Conservation (phyloP, 2,113 vertebrate genomes). For the Lophotis ruficrista region DNA sequence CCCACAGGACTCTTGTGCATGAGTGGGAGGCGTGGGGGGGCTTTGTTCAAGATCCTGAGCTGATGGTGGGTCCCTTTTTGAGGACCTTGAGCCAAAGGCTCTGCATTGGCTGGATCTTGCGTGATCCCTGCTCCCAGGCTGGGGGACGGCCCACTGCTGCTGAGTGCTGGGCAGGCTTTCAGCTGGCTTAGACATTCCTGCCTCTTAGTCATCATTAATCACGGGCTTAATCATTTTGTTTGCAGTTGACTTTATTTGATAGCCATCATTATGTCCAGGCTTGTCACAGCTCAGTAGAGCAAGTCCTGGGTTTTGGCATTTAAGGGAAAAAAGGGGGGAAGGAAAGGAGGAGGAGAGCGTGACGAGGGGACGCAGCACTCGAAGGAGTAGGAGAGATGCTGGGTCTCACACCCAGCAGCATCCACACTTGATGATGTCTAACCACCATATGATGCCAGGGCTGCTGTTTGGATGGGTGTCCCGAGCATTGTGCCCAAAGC, state of each 20-base stretch:
- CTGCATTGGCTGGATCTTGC: rapidly evolving
- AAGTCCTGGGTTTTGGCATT: not conserved
- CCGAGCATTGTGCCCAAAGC: not conserved
- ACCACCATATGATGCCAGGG: rapidly evolving
- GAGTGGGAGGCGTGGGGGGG: not conserved
- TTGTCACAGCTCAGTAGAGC: not conserved
- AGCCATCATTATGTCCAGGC: rapidly evolving
- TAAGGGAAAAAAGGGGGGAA: not conserved
- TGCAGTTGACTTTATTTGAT: not conserved
- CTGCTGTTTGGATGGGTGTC: not conserved
- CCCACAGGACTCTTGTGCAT: not conserved
- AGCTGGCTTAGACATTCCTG: not conserved
- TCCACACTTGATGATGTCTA: rapidly evolving
- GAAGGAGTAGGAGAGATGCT: rapidly evolving
- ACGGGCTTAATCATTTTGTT: rapidly evolving
- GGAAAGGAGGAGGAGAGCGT: rapidly evolving
- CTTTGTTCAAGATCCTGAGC: rapidly evolving
- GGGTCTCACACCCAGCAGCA: not conserved
- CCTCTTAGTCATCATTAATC: constrained; percentile 45
- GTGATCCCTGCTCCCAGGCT: not conserved
- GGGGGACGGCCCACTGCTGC: not conserved
- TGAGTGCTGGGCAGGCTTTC: not conserved
- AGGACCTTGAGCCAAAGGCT: not conserved
- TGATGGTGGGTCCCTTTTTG: not conserved
- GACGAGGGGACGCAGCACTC: rapidly evolving